Conservation (phyloP, 2,113 vertebrate species). For the Verasper variegatus region DNA sequence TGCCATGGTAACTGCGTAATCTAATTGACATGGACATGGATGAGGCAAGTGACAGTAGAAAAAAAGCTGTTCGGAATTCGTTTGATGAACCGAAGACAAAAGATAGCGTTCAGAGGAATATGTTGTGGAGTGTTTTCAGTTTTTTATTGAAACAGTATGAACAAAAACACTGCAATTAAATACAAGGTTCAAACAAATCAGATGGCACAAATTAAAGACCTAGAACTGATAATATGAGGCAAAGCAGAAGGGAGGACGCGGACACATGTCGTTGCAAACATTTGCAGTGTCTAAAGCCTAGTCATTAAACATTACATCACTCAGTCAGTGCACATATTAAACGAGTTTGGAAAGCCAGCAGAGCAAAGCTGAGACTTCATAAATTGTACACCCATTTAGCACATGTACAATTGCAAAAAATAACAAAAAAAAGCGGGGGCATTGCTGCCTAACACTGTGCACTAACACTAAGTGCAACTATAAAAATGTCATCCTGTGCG, state of each 20-base stretch:
- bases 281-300: conserved; percentile 80
- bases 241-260: conserved; percentile 58
- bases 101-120: neutral
- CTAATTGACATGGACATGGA: conserved; percentile 15
- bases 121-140: conserved; percentile 46
- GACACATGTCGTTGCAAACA: conserved; percentile 72
- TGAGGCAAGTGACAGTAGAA: neutral
- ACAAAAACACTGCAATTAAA: conserved; percentile 82
- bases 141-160: conserved; percentile 82
- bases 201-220: conserved; percentile 70
- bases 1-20: conserved; percentile 21
- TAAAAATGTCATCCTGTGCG: conserved; percentile 51
- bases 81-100: conserved; percentile 3
- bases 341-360: conserved; percentile 70
- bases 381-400: conserved; percentile 70
- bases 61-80: neutral
- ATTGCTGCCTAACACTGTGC: conserved; percentile 54
- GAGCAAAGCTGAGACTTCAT: conserved; percentile 62
- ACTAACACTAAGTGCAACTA: conserved; percentile 60
- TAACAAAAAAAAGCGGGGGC: conserved; percentile 24
- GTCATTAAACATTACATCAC: conserved; percentile 71
- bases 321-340: conserved; percentile 80
- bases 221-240: conserved; percentile 61
- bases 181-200: conserved; percentile 71
- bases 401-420: conserved; percentile 47